These are phyloP conservation scores for Papilio xuthus DNA, from an alignment of 1,140 invertebrate genomes.

Conservation along the genomic window DNA sequence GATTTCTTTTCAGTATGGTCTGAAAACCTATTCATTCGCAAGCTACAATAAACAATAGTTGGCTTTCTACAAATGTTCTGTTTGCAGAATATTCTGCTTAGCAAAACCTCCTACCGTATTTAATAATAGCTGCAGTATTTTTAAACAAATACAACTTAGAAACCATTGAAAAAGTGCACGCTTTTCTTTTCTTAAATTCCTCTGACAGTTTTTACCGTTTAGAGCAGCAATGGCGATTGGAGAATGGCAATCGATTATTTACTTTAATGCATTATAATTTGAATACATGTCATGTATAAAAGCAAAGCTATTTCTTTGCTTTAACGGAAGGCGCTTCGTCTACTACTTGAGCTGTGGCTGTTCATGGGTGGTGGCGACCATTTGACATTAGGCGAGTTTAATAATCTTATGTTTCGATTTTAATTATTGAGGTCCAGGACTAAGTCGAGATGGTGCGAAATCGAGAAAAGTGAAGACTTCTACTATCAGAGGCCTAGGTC, in stretches of 20 bases:
- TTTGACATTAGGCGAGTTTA: conserved; percentile 15
- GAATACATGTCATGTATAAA: not conserved
- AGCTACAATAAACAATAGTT: not conserved
- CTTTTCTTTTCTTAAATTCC: not conserved
- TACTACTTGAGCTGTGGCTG: not conserved
- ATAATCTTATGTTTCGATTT: not conserved
- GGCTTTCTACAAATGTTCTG: not conserved
- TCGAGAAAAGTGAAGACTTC: too few species aligned
- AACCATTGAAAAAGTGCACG: not conserved
- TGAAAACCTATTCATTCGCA: not conserved
- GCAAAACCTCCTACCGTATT: not conserved
- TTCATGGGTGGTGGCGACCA: not conserved
- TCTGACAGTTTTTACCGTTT: not conserved
- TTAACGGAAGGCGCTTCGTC: not conserved
- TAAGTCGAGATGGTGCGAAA: too few species aligned
- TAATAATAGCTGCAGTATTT: not conserved
- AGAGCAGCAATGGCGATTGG: not conserved
- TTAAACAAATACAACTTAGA: not conserved
- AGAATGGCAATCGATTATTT: not conserved
- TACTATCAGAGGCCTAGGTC: too few species aligned
- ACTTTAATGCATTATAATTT: not conserved
- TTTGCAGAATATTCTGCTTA: not conserved
- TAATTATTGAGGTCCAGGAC: too few species aligned
- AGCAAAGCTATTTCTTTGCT: not conserved
- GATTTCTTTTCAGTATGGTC: not conserved